Percentiles rank a stretch among this genome's conserved stretches.
phyloP scores from a whole-genome alignment of 2,888 invertebrate species.

The Callyntrura sp. region DNA sequence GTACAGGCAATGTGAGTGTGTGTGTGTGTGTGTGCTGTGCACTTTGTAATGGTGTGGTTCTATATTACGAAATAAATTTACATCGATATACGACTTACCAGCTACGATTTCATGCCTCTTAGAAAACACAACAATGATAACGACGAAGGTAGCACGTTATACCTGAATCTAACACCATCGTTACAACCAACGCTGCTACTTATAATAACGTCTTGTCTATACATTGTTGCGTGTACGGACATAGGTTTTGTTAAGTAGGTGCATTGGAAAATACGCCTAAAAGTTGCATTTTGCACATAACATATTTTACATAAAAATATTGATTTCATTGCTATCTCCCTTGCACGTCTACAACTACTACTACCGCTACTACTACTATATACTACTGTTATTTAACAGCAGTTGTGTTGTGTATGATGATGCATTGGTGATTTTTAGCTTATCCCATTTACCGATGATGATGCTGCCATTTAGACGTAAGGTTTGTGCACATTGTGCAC shows the following conservation, averaged over 20 bases:
- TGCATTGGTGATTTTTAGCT: neutral
- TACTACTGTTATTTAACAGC: neutral
- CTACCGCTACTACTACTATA: neutral
- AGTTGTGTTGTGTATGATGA: too few species aligned
- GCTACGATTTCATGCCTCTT: neutral
- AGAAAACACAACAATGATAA: slow-evolving; percentile 43
- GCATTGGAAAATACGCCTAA: slow-evolving; percentile 24
- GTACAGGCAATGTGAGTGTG: neutral
- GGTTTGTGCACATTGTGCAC: neutral
- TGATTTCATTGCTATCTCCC: slow-evolving; percentile 10
- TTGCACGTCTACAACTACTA: neutral
- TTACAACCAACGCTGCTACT: neutral
- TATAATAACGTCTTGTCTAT: neutral
- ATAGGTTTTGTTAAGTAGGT: neutral
- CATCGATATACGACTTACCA: neutral
- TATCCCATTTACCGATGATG: neutral
- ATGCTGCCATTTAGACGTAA: neutral
- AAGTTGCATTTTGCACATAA: slow-evolving; percentile 43
- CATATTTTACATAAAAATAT: slow-evolving; percentile 28
- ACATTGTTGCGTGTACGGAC: slow-evolving; percentile 13
- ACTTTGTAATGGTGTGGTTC: neutral
- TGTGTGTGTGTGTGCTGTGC: too few species aligned
- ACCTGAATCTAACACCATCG: neutral
- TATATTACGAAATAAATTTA: neutral
- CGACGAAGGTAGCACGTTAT: neutral